Conservation (phyloP, 2,113 vertebrate species). For the Erinaceus europaeus region DNA sequence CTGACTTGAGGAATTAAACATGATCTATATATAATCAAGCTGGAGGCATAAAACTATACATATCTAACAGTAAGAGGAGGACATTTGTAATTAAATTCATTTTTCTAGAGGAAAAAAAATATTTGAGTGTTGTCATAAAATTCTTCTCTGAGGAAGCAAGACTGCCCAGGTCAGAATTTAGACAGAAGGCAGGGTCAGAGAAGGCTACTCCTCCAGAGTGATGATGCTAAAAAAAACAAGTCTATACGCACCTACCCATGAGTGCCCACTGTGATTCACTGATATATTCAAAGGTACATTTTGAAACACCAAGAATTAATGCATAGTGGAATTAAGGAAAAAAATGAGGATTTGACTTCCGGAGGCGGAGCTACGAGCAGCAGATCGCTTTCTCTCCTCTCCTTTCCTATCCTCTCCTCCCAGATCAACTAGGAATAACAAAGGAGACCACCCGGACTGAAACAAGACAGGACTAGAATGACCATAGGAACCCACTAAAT, state of each 20-base stretch:
- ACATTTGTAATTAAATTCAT: neutral
- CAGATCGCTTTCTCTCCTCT: too few species aligned
- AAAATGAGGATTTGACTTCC: too few species aligned
- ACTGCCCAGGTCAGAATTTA: neutral
- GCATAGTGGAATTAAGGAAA: neutral
- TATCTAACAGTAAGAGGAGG: neutral
- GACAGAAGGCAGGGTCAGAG: too few species aligned
- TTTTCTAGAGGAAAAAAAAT: neutral
- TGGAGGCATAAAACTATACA: constrained; percentile 3
- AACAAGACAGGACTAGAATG: too few species aligned
- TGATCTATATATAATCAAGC: neutral
- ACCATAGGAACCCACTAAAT: too few species aligned
- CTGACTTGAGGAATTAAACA: neutral
- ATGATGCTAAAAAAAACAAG: too few species aligned
- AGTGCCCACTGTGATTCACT: neutral
- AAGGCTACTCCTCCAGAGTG: too few species aligned
- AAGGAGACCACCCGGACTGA: too few species aligned
- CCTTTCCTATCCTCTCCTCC: too few species aligned
- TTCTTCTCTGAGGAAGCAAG: neutral
- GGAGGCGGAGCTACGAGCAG: too few species aligned
- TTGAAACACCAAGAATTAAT: neutral
- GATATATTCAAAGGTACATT: neutral
- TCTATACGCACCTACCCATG: too few species aligned
- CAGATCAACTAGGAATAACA: too few species aligned
- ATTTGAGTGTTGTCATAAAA: neutral